Conservation (phyloP, 2,113 vertebrate genomes). For the Ictidomys tridecemlineatus region DNA sequence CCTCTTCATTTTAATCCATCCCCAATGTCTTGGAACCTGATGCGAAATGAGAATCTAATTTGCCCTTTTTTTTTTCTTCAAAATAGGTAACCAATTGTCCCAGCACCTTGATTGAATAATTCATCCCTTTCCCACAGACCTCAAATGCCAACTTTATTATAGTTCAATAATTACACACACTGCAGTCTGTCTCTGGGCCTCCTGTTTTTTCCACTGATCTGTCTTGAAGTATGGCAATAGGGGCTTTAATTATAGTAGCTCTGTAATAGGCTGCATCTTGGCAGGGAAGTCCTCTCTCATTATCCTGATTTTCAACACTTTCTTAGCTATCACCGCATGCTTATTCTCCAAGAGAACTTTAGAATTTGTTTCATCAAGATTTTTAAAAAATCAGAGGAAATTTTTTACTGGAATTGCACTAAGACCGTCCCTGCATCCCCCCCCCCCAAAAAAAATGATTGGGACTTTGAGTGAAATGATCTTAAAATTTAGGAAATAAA, state of each 20-base stretch:
- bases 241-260: slow-evolving; percentile 54
- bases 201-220: slow-evolving; percentile 7
- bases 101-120: slow-evolving; percentile 68
- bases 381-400: slow-evolving; percentile 54
- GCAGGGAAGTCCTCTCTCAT: not conserved
- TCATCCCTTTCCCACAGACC: slow-evolving; percentile 21
- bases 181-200: slow-evolving; percentile 36
- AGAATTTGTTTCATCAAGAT: slow-evolving; percentile 27
- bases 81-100: slow-evolving; percentile 32
- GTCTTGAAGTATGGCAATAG: not conserved
- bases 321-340: slow-evolving; percentile 7
- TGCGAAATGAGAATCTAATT: not conserved
- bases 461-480: not conserved
- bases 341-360: slow-evolving; percentile 66
- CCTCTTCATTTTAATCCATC: not conserved
- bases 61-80: too few relatives aligned
- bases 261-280: slow-evolving; percentile 24
- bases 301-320: slow-evolving; percentile 63
- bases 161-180: slow-evolving; percentile 55
- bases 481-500: slow-evolving; percentile 60
- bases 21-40: not conserved
- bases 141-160: slow-evolving; percentile 67
- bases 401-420: slow-evolving; percentile 21
- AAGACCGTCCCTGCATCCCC: not conserved
- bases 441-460: not conserved